Conservation (phyloP, 2,113 vertebrate genomes). For the Lampris incognitus region DNA sequence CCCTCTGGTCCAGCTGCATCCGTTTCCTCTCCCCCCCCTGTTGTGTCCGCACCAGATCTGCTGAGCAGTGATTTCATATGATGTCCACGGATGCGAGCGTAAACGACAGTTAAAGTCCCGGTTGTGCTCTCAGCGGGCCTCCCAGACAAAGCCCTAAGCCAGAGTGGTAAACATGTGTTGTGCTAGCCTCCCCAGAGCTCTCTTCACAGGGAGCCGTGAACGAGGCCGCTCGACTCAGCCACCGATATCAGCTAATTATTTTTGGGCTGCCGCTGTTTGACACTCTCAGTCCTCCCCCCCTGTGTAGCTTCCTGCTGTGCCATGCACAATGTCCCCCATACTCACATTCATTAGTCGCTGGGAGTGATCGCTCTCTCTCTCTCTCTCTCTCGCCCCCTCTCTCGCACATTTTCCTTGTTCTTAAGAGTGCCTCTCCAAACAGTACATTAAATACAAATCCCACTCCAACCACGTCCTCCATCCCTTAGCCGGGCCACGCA, state of each 20-base stretch:
- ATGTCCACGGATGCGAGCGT: slow-evolving; percentile 50
- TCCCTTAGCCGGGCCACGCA: slow-evolving; percentile 1
- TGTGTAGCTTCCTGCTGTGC: slow-evolving; percentile 31
- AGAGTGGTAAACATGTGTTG: slow-evolving; percentile 65
- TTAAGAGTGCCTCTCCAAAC: slow-evolving; percentile 51
- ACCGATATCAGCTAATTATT: slow-evolving; percentile 75
- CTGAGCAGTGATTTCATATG: slow-evolving; percentile 33
- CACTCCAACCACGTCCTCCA: slow-evolving; percentile 52
- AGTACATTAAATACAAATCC: slow-evolving; percentile 53
- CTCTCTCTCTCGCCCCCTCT: slow-evolving; percentile 27
- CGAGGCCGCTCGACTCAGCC: slow-evolving; percentile 53
- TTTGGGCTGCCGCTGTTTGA: slow-evolving; percentile 61
- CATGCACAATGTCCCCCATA: slow-evolving; percentile 38
- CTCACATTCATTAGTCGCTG: slow-evolving; percentile 59
- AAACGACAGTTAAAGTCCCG: slow-evolving; percentile 59
- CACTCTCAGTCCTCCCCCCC: slow-evolving; percentile 44
- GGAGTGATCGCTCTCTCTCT: slow-evolving; percentile 14
- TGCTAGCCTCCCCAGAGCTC: slow-evolving; percentile 60
- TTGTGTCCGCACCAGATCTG: slow-evolving; percentile 6
- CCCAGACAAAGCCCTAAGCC: slow-evolving; percentile 29
- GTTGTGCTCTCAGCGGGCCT: slow-evolving; percentile 30
- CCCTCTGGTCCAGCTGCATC: slow-evolving; percentile 3
- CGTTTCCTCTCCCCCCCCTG: neutral
- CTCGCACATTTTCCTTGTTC: slow-evolving; percentile 38
- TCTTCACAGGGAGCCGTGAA: slow-evolving; percentile 38